phyloP scores from a whole-genome alignment of 2,888 invertebrate genomes.

The Pollenia amentaria region DNA sequence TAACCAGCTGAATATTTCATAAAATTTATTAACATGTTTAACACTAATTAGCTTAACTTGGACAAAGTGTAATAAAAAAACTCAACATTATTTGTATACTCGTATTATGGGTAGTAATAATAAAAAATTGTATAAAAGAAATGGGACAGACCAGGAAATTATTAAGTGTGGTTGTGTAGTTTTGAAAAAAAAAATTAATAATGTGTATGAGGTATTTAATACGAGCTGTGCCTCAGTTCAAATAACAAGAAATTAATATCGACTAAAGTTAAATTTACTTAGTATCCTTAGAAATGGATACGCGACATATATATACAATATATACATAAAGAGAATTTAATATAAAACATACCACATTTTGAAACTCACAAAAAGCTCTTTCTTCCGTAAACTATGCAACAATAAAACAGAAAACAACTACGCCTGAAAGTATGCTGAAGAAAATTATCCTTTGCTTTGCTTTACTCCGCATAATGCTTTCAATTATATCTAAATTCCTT shows the following conservation, averaged over 20 bases:
- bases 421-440: slow-evolving; percentile 58
- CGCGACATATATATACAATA: not conserved
- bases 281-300: too few relatives aligned
- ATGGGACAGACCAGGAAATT: not conserved
- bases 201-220: too few relatives aligned
- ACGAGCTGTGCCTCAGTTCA: too few relatives aligned
- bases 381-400: slow-evolving; percentile 41
- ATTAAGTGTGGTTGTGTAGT: too few relatives aligned
- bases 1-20: slow-evolving; percentile 21
- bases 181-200: too few relatives aligned
- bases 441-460: slow-evolving; percentile 42
- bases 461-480: slow-evolving; percentile 16
- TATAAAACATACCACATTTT: not conserved
- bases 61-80: slow-evolving; percentile 13
- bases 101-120: not conserved
- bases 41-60: slow-evolving; percentile 59
- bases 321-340: not conserved
- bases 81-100: not conserved
- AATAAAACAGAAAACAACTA: slow-evolving; percentile 29
- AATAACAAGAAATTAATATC: too few relatives aligned
- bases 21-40: slow-evolving; percentile 63
- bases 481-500: slow-evolving; percentile 62
- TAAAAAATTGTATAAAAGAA: not conserved
- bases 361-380: not conserved
- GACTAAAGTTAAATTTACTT: too few relatives aligned